Percentiles rank a stretch among this genome's conserved stretches.
phyloP scores from a whole-genome alignment of 2,888 invertebrate genomes.

The Heteropelma amictum region DNA sequence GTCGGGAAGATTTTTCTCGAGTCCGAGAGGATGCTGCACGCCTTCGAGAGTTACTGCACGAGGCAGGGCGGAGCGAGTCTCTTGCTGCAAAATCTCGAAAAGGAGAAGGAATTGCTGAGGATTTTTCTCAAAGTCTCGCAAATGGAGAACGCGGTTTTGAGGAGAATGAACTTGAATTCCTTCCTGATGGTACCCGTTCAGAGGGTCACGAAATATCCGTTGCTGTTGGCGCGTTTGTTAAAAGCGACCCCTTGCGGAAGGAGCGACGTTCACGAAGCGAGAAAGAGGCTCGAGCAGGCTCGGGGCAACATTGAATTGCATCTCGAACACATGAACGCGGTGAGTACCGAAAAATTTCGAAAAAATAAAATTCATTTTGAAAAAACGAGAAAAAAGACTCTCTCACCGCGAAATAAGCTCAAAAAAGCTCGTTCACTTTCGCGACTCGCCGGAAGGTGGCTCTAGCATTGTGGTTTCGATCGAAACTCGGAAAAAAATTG shows the following conservation, averaged over 20 bases:
- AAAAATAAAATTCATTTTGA: background rate
- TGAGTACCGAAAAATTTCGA: conserved; percentile 65
- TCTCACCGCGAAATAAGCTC: too few relatives aligned
- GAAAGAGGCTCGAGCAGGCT: conserved; percentile 90
- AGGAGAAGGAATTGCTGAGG: conserved; percentile 94
- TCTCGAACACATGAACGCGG: conserved; percentile 95
- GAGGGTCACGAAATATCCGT: conserved; percentile 97
- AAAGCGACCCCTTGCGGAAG: conserved; percentile 89
- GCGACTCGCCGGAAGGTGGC: too few relatives aligned
- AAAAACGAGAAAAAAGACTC: too few relatives aligned
- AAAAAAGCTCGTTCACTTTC: too few relatives aligned
- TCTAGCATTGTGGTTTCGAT: too few relatives aligned
- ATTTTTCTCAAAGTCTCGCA: conserved; percentile 97
- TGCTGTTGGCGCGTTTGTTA: conserved; percentile 91
- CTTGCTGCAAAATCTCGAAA: conserved; percentile 92
- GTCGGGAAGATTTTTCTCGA: conserved; percentile 94
- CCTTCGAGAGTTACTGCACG: conserved; percentile 96
- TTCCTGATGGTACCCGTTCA: conserved; percentile 99
- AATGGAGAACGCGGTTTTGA: conserved; percentile 95
- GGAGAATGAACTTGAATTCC: conserved; percentile 98
- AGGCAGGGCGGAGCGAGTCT: conserved; percentile 94
- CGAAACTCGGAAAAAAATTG: too few relatives aligned
- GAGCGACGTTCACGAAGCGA: conserved; percentile 87
- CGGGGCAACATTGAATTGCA: conserved; percentile 96
- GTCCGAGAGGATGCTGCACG: conserved; percentile 94